Conservation (phyloP, 1,140 invertebrate genomes). For the Solenopsis invicta region DNA sequence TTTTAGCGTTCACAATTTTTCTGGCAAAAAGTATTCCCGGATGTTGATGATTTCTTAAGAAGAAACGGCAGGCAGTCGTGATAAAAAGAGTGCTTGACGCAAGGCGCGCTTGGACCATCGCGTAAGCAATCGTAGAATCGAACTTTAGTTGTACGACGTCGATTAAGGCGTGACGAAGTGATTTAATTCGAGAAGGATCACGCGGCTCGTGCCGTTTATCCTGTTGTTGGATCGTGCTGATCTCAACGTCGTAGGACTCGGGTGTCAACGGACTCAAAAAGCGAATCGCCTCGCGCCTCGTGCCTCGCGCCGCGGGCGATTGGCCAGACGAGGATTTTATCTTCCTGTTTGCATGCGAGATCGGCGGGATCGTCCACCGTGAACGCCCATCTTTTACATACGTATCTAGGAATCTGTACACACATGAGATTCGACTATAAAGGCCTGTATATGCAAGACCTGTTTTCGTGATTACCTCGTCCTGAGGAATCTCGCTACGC, state of each 20-base stretch:
- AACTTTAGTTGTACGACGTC: neutral
- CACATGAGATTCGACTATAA: slow-evolving; percentile 68
- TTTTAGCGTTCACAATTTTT: neutral
- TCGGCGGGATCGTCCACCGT: neutral
- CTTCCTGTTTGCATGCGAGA: neutral
- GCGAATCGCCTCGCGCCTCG: neutral
- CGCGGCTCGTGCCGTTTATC: neutral
- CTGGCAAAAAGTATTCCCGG: neutral
- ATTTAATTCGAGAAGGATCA: slow-evolving; percentile 35
- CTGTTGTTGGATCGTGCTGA: too few species aligned
- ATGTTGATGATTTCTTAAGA: neutral
- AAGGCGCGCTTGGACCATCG: neutral
- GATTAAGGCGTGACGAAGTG: slow-evolving; percentile 30
- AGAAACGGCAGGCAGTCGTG: neutral
- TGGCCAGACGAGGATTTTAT: neutral
- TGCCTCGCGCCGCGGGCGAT: too few species aligned
- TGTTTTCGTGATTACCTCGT: slow-evolving; percentile 71
- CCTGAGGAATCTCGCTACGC: slow-evolving; percentile 55
- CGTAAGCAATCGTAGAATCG: neutral
- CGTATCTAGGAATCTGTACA: slow-evolving; percentile 57
- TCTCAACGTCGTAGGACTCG: neutral
- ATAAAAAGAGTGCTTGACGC: neutral
- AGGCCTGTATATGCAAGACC: slow-evolving; percentile 74
- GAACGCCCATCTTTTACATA: slow-evolving; percentile 19
- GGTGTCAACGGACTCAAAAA: slow-evolving; percentile 9